These are phyloP conservation scores for Leguminivora glycinivorella DNA, from an alignment of 1,140 invertebrate species.

Conservation along the genomic window DNA sequence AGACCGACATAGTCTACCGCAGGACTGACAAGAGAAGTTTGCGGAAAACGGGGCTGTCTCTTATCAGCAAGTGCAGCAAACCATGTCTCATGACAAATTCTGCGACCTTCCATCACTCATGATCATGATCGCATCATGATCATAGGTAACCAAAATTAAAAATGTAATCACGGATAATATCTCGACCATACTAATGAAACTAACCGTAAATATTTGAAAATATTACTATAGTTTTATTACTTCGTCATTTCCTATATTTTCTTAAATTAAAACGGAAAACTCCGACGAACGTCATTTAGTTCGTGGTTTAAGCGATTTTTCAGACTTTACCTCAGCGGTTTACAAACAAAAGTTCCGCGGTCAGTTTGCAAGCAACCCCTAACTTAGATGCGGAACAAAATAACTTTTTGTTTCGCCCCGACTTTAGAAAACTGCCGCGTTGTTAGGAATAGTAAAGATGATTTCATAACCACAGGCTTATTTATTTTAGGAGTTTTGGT, in stretches of 20 bases:
- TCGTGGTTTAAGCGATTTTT: background rate
- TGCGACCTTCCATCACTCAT: too few species aligned
- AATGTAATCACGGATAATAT: too few species aligned
- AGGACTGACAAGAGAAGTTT: too few species aligned
- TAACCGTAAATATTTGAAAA: too few species aligned
- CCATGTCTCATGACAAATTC: too few species aligned
- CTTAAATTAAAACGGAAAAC: background rate
- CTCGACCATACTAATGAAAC: too few species aligned
- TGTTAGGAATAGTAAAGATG: constrained; percentile 10
- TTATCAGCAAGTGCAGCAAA: too few species aligned
- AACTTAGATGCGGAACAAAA: constrained; percentile 12
- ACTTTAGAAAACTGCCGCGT: background rate
- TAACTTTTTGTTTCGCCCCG: constrained; percentile 8
- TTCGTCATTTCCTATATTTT: background rate
- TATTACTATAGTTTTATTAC: background rate
- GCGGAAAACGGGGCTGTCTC: too few species aligned
- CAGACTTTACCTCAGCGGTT: background rate
- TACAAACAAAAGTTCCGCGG: background rate
- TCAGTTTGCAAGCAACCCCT: constrained; percentile 11
- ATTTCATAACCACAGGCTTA: background rate
- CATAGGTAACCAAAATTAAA: too few species aligned
- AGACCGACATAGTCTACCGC: too few species aligned
- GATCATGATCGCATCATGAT: too few species aligned
- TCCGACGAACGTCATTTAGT: background rate
- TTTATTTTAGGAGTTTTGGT: background rate